Base-by-base conservation (phyloP, 2,888 invertebrate genomes). In the Thera britannica region DNA sequence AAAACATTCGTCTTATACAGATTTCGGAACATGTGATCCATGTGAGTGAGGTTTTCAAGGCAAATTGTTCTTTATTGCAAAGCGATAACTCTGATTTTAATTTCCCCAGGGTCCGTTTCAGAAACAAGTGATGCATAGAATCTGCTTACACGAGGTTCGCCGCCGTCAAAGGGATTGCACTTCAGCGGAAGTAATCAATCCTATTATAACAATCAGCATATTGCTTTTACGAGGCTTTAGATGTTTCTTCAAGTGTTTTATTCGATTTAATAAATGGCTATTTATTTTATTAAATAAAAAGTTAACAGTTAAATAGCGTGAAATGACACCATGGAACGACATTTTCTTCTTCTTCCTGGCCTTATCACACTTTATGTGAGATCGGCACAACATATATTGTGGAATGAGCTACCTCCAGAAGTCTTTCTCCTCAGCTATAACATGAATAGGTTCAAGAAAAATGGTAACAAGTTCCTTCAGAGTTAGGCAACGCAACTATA, bases 91-190 rank as follows among this genome's bases (percentile, higher is more conserved):
- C 23, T 7, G 34, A 55, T 12, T 55, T 55, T 62, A 36, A 62
- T 57, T 63, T 56, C 38, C 49, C 38, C 11, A 8, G 56, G n/a
- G 48, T 38, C 36, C 11, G 62, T 63, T 49, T 62, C 12, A 35
- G 34, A 56, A 12, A 9, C 44, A 48, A 41, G 62, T 57, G 62
- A 63, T 49, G 49, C 57, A 57, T 63, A 49, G 62, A 63, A 63
- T 11, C 49, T 8, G n/a, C 34, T 56, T 57, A 57, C 48, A 49
- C 62, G 62, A 62, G 56, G 41, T 55, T 61, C 54, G 55, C 55
- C 4, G 9, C 46, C 56, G 9, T 48, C 62, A 57, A 63, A 23
- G 38, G n/a, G 36, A 57, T 48, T 56, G 36, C n/a, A 48, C 49
- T 62, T 62, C 11, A 36, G 49, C 38, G 62, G 48, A 56, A 48